These are phyloP conservation scores for Sclerurus mexicanus DNA, from an alignment of 2,113 vertebrate species.

Conservation along the genomic window DNA sequence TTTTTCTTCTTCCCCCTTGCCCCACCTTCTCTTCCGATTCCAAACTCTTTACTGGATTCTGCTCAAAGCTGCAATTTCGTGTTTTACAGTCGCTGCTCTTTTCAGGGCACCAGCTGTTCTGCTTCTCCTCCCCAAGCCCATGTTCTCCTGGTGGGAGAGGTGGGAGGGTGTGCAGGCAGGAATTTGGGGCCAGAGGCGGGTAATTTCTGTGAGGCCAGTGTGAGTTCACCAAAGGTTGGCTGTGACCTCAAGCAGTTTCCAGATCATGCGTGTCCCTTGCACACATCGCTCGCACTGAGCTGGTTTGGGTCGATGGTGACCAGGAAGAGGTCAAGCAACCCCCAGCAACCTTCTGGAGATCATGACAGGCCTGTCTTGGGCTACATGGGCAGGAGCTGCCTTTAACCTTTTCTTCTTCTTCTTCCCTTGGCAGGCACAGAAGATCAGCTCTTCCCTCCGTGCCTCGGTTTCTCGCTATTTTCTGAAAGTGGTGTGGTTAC, in stretches of 20 bases:
- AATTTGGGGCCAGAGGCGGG: background rate
- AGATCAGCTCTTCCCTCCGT: background rate
- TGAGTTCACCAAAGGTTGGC: conserved; percentile 17
- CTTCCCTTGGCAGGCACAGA: background rate
- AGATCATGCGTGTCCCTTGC: background rate
- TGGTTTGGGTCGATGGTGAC: background rate
- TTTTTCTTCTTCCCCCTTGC: fast-evolving
- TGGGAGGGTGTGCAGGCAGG: background rate
- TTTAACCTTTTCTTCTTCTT: background rate
- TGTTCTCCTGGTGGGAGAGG: background rate
- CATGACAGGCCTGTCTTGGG: background rate
- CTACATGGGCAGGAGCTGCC: background rate
- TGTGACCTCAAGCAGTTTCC: background rate
- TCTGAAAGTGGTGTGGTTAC: background rate
- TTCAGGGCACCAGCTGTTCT: background rate
- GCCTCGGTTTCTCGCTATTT: background rate
- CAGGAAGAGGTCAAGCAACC: background rate
- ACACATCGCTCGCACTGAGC: background rate
- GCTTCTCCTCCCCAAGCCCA: background rate
- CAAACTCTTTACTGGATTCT: background rate
- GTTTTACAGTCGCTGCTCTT: background rate
- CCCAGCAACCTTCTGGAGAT: background rate
- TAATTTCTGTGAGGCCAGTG: background rate
- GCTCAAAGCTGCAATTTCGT: background rate
- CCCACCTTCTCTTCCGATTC: background rate